phyloP scores from a whole-genome alignment of 2,888 invertebrate genomes.

The Drosophila anomelani region DNA sequence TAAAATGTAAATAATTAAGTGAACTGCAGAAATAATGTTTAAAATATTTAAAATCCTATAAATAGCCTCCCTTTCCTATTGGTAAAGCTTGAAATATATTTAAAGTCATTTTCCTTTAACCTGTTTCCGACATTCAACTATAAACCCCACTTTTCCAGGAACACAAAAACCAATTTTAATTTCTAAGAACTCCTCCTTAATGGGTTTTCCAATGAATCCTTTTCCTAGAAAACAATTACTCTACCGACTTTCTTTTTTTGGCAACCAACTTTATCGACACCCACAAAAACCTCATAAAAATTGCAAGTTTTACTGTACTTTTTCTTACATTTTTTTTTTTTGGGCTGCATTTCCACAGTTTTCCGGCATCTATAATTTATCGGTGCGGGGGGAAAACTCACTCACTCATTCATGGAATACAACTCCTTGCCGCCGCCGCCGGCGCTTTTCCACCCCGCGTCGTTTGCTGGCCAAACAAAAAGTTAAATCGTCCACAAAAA shows the following conservation, averaged over 20 bases:
- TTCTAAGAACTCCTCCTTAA: conserved; percentile 1
- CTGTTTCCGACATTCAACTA: too few relatives aligned
- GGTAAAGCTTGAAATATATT: neutral
- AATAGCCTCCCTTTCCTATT: neutral
- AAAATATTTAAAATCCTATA: neutral
- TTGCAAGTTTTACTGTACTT: conserved; percentile 70
- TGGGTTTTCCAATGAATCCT: conserved; percentile 5
- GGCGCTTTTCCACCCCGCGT: conserved; percentile 77
- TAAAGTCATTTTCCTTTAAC: too few relatives aligned
- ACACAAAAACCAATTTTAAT: neutral
- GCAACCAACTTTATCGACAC: neutral
- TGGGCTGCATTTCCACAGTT: conserved; percentile 19
- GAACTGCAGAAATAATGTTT: neutral
- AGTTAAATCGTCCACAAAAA: conserved; percentile 62
- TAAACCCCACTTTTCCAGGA: neutral
- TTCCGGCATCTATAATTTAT: conserved; percentile 28
- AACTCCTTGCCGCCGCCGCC: conserved; percentile 28
- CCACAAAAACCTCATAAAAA: conserved; percentile 6
- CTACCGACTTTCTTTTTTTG: neutral
- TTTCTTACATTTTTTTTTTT: conserved; percentile 23
- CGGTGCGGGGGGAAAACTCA: conserved; percentile 34
- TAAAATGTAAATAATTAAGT: neutral
- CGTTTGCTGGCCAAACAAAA: conserved; percentile 73
- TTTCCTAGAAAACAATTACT: conserved; percentile 15
- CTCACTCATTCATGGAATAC: conserved; percentile 42